Evolutionary conservation across 2,113 vertebrate genomes (phyloP).

Genomic region (Brachionichthys hirsutus): DNA sequence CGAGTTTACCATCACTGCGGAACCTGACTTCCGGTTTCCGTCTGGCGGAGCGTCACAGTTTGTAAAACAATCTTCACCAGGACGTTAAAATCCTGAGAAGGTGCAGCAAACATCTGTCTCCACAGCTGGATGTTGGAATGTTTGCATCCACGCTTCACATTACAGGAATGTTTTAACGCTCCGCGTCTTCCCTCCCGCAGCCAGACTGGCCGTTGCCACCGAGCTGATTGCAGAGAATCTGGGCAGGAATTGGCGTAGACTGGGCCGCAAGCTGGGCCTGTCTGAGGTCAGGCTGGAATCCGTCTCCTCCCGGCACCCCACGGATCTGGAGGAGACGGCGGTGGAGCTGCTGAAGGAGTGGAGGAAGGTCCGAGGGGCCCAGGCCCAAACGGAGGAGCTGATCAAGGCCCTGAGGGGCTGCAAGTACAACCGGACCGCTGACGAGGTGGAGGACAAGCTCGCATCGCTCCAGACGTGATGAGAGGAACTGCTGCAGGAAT

Average conservation of each 20-base stretch:
- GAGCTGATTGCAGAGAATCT: slow-evolving; percentile 70
- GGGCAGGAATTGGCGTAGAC: slow-evolving; percentile 79
- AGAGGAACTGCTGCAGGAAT: no score
- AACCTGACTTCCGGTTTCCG: no score
- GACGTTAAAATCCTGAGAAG: no score
- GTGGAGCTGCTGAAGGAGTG: slow-evolving; percentile 78
- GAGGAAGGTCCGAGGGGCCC: slow-evolving; percentile 61
- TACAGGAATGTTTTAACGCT: no score
- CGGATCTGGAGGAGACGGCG: slow-evolving; percentile 71
- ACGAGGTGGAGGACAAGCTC: slow-evolving; percentile 67
- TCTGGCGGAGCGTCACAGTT: no score
- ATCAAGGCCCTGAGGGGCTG: slow-evolving; percentile 76
- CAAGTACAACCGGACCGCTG: slow-evolving; percentile 80
- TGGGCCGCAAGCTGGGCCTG: slow-evolving; percentile 78
- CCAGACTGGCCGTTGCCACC: slow-evolving; percentile 64
- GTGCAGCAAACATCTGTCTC: no score
- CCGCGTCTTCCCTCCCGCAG: slow-evolving; percentile 58
- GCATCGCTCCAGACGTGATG: accelerated
- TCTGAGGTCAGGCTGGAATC: slow-evolving; percentile 74
- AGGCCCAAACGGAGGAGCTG: slow-evolving; percentile 68
- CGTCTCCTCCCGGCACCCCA: slow-evolving; percentile 61
- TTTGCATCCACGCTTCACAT: no score
- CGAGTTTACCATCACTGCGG: no score
- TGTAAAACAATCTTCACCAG: no score
- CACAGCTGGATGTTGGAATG: no score